Base-by-base conservation (phyloP, 2,888 invertebrate genomes). In the Petrophora chlorosata region DNA sequence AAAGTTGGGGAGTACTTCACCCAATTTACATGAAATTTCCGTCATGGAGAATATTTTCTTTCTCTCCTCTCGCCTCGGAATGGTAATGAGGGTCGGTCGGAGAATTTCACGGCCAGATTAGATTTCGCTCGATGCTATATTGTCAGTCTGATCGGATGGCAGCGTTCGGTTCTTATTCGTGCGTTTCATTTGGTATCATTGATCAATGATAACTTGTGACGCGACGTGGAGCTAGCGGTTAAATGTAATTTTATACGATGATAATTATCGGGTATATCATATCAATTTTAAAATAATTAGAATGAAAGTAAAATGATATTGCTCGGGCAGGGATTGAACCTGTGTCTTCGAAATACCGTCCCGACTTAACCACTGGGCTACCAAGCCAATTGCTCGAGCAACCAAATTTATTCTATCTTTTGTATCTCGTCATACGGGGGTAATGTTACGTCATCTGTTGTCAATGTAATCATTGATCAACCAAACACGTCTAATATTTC, bases 1-100 rank as follows among this genome's bases (percentile, higher is more conserved):
- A 74, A 67, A 65, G 75, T 70, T 66, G 65, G 63, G 67, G 74
- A 61, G 63, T 79, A 74, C 76, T 79, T 80, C 69, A 67, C 64
- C 70, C 76, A 84, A 87, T 88, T 86, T 85, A 80, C 84, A 85
- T 86, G 79, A 84, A 83, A 83, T 82, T 83, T 84, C 79, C 76
- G 76, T 70, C 72, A 78, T 76, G 79, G 70, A 74, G 73, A 76
- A 73, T 80, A 80, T 79, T 79, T 69, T 76, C 66, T 74, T 79
- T 80, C 70, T 77, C 77, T 78, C 69, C 70, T 65, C 63, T 72
- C 49, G 75, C 77, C 78, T 80, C 76, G 79, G 75, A 79, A 84
- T 84, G 80, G 78, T 83, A 85, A 87, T 83, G 82, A 84, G 79
- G 78, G 80, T 74, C 72, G 76, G 79, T 78, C 74, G 76, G 75